Evolutionary conservation across 37 sponge, comb jelly and placozoan species (phyloP).

Genomic region (Halichondria panicea): DNA sequence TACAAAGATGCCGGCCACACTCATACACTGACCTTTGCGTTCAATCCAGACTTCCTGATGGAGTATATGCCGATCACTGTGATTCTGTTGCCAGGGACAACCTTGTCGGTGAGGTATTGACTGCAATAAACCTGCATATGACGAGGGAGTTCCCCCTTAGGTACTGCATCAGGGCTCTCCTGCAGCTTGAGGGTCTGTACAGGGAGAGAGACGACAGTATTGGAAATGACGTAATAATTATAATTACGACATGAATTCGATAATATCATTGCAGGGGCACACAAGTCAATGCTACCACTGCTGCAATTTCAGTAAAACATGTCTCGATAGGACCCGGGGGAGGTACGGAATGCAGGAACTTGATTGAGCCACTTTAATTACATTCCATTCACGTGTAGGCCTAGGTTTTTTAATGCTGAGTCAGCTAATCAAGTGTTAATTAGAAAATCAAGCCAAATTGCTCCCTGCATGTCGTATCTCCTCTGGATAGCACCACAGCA

Average conservation of each 20-base stretch:
- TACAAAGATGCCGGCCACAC: too few relatives aligned
- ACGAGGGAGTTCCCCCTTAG: constrained; percentile 97
- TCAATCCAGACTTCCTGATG: constrained; percentile 75
- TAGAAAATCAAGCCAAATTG: too few relatives aligned
- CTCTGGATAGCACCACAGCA: too few relatives aligned
- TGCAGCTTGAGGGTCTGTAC: constrained; percentile 89
- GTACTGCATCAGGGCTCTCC: constrained; percentile 96
- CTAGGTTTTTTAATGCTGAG: too few relatives aligned
- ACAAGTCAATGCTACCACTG: too few relatives aligned
- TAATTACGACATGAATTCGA: neutral
- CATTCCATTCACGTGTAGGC: too few relatives aligned
- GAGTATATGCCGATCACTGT: constrained; percentile 95
- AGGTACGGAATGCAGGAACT: too few relatives aligned
- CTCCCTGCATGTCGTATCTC: too few relatives aligned
- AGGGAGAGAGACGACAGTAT: neutral
- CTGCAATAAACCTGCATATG: constrained; percentile 97
- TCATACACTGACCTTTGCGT: constrained; percentile 52
- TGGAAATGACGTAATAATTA: neutral
- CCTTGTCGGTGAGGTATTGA: constrained; percentile 84
- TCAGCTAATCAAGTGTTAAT: too few relatives aligned
- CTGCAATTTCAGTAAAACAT: too few relatives aligned
- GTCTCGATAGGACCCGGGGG: too few relatives aligned
- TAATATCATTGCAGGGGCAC: neutral
- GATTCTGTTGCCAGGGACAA: constrained; percentile 97
- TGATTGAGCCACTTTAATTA: too few relatives aligned